Base-by-base conservation (phyloP, 2,888 invertebrate species). In the Mesorhabditis sp. region DNA sequence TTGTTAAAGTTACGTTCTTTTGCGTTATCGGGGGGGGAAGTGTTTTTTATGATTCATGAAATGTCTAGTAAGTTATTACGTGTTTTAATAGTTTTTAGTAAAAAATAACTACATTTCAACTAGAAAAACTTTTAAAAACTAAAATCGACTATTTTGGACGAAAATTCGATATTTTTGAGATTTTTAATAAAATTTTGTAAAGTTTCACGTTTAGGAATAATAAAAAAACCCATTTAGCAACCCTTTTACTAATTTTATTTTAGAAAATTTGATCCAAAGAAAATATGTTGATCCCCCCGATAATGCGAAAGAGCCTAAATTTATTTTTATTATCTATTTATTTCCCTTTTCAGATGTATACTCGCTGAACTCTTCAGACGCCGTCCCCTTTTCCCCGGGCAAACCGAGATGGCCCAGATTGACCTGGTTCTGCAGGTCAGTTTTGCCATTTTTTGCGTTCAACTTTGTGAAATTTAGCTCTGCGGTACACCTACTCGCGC, bases 401-500 rank as follows among this genome's bases (percentile, higher is more conserved):
- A 92, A 86, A 90, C 92, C 68, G 97, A 98, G 88, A 90, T 94
- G 90, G 91, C 92, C 88, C 96, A 96, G 86, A 87, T 98, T 78
- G 96, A 97, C 85, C 91, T 92, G 87, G 98, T 98, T 84, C 90
- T 93, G 2, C 73, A 72, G 42, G 70, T 74, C 10, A 15, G 62
- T 45, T 44, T 75, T 13, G 10, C 44, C 43, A 42, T 28, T 6
- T 28, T n/a, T 10, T n/a, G 7, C 7, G 7, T 10, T 50, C 2
- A 13, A 13, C 7, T 50, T n/a, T 10, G 7, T 50, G 7, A n/a
- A 13, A 13, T 50, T 50, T 50, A 50, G 43, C 58, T 73, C 4
- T 97, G 97, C 88, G 97, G 97, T 41, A 93, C 95, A 0, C 96
- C 97, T 0, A 91, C 92, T 58, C 95, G 96, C 0, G 93, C 93